Evolutionary conservation across 2,797 vertebrate species (phyloP), one percentile per base, ranked within the genome.

Genomic region (Anguilla pacifica): DNA sequence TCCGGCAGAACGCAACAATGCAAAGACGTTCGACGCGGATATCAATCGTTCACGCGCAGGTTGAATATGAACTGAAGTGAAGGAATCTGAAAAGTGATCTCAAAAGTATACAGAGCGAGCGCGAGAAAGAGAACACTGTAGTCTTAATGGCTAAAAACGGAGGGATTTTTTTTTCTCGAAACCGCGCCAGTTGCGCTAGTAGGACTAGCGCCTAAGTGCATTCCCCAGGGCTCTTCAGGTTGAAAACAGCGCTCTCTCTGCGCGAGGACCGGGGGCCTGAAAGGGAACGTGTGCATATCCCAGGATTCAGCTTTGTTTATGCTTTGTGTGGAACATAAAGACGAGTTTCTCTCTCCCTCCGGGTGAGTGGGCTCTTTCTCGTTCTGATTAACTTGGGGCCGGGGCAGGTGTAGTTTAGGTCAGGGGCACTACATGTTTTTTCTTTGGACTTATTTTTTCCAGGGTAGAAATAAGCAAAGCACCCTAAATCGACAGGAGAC

Each of bases 261-360:
- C n/a, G 51, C 1, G 53, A 53, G 81, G 46, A n/a, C 46, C 25
- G 6, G n/a, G 81, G 35, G 72, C 25, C 31, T 55, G 83, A 59
- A 61, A 85, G 55, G 57, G 39, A 61, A 22, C 59, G n/a, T 85
- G 84, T 43, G 31, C 13, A 43, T 85, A 39, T 19, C 35, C 59
- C 83, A 59, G 55, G 19, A 64, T 25, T 39, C 57, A 6, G 17
- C 83, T 31, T 31, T 57, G 67, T 72, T 84, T 57, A 55, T 55
- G 19, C 83, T 84, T 84, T 59, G 83, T 84, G n/a, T 15, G 59
- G 51, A 84, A 17, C 83, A 84, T 59, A 84, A 84, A 59, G 55
- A 61, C 25, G 55, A 59, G 9, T 35, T 84, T 57, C 13, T 59
- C 7, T 57, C 51, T 84, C n/a, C 25, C 53, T 59, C 31, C 19